Evolutionary conservation across 2,113 vertebrate species (phyloP).

Genomic region (Lontra canadensis): DNA sequence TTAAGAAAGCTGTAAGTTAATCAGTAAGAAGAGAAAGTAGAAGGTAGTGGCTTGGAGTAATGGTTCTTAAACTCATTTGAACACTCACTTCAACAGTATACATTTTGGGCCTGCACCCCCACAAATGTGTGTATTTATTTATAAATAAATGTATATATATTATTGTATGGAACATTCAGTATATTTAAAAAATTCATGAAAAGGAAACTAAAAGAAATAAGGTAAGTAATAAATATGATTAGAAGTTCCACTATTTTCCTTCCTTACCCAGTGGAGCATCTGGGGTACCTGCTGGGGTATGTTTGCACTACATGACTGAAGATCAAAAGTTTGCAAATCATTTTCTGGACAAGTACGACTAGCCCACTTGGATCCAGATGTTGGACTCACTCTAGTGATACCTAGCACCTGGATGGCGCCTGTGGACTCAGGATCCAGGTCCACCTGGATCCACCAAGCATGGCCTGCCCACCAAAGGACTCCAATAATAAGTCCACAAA

Average conservation of each 20-base stretch:
- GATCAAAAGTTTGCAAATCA: neutral
- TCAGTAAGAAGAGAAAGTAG: neutral
- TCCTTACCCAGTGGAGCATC: neutral
- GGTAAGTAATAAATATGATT: neutral
- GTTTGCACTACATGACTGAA: neutral
- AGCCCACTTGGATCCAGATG: neutral
- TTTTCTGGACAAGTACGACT: neutral
- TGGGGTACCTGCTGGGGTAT: neutral
- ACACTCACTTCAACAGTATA: neutral
- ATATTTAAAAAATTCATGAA: neutral
- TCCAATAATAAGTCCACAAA: neutral
- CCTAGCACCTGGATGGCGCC: neutral
- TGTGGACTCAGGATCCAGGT: neutral
- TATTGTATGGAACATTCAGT: neutral
- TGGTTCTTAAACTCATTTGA: neutral
- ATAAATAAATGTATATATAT: neutral
- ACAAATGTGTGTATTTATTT: neutral
- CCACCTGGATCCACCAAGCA: neutral
- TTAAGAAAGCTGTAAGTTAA: neutral
- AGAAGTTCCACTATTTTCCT: neutral
- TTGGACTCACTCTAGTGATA: neutral
- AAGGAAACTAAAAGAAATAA: neutral
- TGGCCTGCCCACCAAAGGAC: neutral
- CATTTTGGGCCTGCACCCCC: neutral
- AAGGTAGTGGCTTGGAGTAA: neutral